Evolutionary conservation across 1,140 invertebrate genomes (phyloP).

Genomic region (Riptortus pedestris): DNA sequence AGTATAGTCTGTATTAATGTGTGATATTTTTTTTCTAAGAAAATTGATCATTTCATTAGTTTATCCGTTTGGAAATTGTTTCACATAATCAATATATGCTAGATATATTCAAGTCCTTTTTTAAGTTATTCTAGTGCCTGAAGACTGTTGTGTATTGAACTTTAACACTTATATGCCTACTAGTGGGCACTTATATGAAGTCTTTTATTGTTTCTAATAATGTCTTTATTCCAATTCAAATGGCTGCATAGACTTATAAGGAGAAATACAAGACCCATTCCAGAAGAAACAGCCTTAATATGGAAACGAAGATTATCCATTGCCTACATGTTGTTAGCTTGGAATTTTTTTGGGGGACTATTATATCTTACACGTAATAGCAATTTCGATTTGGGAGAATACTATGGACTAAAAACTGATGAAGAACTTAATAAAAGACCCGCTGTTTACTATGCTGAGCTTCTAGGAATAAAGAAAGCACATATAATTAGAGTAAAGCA

Average conservation of each 20-base stretch:
- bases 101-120: no score
- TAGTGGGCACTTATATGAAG: no score
- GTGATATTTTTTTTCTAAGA: no score
- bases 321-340: slow-evolving; percentile 47
- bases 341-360: slow-evolving; percentile 53
- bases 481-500: not conserved
- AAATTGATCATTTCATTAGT: no score
- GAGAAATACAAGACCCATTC: slow-evolving; percentile 48
- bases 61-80: no score
- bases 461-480: slow-evolving; percentile 3
- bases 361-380: slow-evolving; percentile 45
- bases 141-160: no score
- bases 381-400: slow-evolving; percentile 50
- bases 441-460: slow-evolving; percentile 34
- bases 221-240: slow-evolving; percentile 17
- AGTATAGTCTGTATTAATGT: no score
- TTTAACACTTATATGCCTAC: no score
- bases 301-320: slow-evolving; percentile 50
- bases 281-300: slow-evolving; percentile 41
- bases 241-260: slow-evolving; percentile 46
- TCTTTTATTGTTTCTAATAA: no score
- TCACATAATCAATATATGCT: no score
- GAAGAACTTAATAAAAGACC: slow-evolving; percentile 44
- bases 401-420: slow-evolving; percentile 48
- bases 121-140: no score